These are phyloP conservation scores for Miniopterus natalensis DNA, from an alignment of 2,113 vertebrate genomes.

Conservation along the genomic window DNA sequence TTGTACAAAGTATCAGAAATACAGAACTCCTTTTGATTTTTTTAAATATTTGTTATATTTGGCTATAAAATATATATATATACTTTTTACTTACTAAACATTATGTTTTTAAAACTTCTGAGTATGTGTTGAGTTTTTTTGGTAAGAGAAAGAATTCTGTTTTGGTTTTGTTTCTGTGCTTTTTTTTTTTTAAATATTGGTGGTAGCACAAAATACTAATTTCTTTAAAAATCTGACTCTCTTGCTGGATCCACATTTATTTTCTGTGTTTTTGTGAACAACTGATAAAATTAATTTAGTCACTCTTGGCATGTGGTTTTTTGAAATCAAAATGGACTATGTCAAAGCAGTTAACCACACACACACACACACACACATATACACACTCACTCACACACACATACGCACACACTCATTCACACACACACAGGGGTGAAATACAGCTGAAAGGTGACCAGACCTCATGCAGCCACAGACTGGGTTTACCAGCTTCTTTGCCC, in stretches of 20 bases:
- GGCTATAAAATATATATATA: neutral
- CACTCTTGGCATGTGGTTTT: slow-evolving; percentile 81
- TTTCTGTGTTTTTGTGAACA: slow-evolving; percentile 80
- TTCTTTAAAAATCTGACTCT: slow-evolving; percentile 73
- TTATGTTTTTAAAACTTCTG: neutral
- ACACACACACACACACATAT: neutral
- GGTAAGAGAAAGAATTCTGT: neutral
- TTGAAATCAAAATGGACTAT: slow-evolving; percentile 86
- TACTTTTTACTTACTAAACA: slow-evolving; percentile 15
- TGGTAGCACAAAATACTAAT: slow-evolving; percentile 69
- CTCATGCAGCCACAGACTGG: neutral
- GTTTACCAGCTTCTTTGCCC: neutral
- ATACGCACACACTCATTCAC: neutral
- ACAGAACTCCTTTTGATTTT: slow-evolving; percentile 64
- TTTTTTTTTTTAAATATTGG: slow-evolving; percentile 53
- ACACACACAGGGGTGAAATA: neutral
- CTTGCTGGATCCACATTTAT: slow-evolving; percentile 72
- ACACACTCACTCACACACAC: neutral
- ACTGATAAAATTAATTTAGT: slow-evolving; percentile 84
- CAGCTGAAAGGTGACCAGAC: neutral
- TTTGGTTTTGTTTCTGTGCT: slow-evolving; percentile 41
- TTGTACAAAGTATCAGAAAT: slow-evolving; percentile 47
- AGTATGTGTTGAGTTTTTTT: neutral
- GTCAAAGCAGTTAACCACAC: slow-evolving; percentile 84
- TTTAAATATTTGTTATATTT: slow-evolving; percentile 59